Evolutionary conservation across 1,140 invertebrate species (phyloP).

Genomic region (Drosophila busckii): DNA sequence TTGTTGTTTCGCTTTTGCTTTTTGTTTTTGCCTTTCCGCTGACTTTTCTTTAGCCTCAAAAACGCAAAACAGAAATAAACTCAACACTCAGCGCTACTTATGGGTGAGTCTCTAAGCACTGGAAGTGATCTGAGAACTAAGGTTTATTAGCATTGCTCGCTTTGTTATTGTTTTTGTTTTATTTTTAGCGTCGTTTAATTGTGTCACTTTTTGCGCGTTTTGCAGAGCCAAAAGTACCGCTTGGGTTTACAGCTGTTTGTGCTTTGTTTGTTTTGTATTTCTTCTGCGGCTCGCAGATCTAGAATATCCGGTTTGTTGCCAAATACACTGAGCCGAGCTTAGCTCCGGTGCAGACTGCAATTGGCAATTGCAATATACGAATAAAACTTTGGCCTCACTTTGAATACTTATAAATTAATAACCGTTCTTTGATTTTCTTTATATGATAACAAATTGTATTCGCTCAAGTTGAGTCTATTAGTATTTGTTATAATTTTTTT

Average conservation of each 20-base stretch:
- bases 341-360: constrained; percentile 5
- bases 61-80: constrained; percentile 67
- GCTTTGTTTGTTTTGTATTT: constrained; percentile 37
- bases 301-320: constrained; percentile 67
- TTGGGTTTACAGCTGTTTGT: constrained; percentile 28
- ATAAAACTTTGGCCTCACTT: constrained; percentile 9
- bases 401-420: constrained; percentile 21
- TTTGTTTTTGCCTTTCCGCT: constrained; percentile 32
- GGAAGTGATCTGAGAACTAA: constrained; percentile 8
- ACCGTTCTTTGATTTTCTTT: constrained; percentile 27
- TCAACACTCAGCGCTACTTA: constrained; percentile 55
- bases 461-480: constrained; percentile 11
- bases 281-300: constrained; percentile 46
- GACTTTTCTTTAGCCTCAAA: constrained; percentile 30
- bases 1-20: constrained; percentile 15
- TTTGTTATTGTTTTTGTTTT: constrained; percentile 29
- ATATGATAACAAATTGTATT: constrained; percentile 24
- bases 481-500: constrained; percentile 22
- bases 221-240: constrained; percentile 27
- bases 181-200: constrained; percentile 20
- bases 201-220: constrained; percentile 38
- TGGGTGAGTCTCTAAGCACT: no score
- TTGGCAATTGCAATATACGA: constrained; percentile 42
- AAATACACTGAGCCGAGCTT: constrained; percentile 9
- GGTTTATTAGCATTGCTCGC: constrained; percentile 5